These are phyloP conservation scores for Pomatorhinus ruficollis DNA, from an alignment of 2,113 vertebrate genomes.

Conservation along the genomic window DNA sequence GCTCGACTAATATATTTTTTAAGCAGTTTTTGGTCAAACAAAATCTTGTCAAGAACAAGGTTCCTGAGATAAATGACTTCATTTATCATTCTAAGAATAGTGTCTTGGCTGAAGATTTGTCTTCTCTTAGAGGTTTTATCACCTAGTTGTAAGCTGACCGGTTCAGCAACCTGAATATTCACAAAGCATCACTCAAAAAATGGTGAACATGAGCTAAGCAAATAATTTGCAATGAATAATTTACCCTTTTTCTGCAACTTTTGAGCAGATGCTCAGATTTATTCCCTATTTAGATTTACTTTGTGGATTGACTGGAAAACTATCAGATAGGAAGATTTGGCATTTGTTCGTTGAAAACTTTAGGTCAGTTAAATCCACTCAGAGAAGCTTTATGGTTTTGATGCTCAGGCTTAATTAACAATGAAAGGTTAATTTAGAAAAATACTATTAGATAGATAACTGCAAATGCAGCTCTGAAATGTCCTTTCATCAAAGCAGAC, in stretches of 20 bases:
- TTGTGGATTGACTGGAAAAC: neutral
- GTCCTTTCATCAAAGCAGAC: neutral
- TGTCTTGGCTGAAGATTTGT: neutral
- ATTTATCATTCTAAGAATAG: constrained; percentile 23
- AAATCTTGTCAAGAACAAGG: constrained; percentile 47
- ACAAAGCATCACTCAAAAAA: neutral
- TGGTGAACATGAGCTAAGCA: neutral
- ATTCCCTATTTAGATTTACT: neutral
- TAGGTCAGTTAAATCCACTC: neutral
- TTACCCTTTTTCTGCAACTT: neutral
- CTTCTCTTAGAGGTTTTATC: constrained; percentile 7
- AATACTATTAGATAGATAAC: neutral
- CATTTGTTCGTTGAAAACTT: neutral
- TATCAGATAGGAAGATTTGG: neutral
- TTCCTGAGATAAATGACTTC: neutral
- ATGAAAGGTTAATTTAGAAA: neutral
- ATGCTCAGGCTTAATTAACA: neutral
- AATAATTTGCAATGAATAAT: neutral
- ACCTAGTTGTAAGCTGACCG: neutral
- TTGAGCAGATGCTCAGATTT: neutral
- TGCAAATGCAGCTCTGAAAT: neutral
- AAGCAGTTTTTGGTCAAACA: constrained; percentile 52
- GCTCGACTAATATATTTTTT: constrained; percentile 31
- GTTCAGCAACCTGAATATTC: neutral
- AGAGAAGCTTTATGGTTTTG: neutral